Conservation (phyloP, 2,797 vertebrate genomes). For the Crypturellus tataupa region DNA sequence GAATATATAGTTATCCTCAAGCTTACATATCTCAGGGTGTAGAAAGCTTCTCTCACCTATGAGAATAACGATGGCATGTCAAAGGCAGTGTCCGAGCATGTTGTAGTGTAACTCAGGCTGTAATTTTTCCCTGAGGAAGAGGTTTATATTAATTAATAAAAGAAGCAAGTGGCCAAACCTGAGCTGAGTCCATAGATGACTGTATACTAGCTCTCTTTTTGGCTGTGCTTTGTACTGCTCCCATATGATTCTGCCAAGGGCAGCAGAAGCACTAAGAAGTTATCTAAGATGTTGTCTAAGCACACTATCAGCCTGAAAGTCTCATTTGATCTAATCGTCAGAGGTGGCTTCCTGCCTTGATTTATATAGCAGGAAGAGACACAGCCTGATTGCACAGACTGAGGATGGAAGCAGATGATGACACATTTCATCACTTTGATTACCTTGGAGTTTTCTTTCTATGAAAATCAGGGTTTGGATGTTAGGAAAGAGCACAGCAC, state of each 20-base stretch:
- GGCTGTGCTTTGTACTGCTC: background rate
- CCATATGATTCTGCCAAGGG: background rate
- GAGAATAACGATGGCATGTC: background rate
- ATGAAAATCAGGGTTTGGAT: background rate
- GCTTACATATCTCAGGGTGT: background rate
- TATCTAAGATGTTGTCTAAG: background rate
- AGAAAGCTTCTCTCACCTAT: background rate
- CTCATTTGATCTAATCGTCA: background rate
- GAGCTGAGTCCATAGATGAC: background rate
- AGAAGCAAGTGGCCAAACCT: background rate
- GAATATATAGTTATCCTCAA: background rate
- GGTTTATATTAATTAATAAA: background rate
- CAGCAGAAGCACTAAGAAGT: background rate
- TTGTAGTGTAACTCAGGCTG: background rate
- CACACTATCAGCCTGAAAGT: background rate
- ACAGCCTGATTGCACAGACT: background rate
- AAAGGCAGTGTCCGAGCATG: background rate
- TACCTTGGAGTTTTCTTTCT: background rate
- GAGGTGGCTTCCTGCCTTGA: background rate
- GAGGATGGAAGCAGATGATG: background rate
- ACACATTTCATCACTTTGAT: background rate
- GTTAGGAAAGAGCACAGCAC: background rate
- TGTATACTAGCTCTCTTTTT: background rate
- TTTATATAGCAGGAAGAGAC: background rate
- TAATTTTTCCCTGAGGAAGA: background rate